phyloP scores from a whole-genome alignment of 2,888 invertebrate species.

The Eupithecia dodoneata region DNA sequence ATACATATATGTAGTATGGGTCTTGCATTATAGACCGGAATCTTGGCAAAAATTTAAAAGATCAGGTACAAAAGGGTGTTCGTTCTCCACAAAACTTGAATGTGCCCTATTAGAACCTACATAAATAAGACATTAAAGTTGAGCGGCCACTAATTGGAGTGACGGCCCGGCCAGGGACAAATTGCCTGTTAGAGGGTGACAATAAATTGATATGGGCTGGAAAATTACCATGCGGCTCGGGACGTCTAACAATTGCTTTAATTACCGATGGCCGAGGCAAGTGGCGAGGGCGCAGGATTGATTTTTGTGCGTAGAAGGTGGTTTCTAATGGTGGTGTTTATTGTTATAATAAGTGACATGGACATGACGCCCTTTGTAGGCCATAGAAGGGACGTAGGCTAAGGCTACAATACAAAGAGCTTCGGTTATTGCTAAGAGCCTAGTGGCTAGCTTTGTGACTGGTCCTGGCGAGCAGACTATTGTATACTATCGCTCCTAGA shows the following conservation, averaged over 20 bases:
- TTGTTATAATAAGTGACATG: not conserved
- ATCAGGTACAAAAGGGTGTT: not conserved
- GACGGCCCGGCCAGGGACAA: conserved; percentile 67
- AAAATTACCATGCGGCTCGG: conserved; percentile 75
- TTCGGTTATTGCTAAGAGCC: no score
- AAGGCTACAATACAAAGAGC: no score
- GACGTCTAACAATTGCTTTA: conserved; percentile 78
- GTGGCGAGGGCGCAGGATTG: conserved; percentile 55
- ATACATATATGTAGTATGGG: not conserved
- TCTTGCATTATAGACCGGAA: not conserved
- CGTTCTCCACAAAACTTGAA: conserved; percentile 3
- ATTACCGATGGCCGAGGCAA: conserved; percentile 57
- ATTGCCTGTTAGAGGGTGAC: conserved; percentile 79
- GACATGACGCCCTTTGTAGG: not conserved
- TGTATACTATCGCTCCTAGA: no score
- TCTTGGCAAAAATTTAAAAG: not conserved
- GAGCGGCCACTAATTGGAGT: conserved; percentile 73
- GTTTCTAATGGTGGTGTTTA: conserved; percentile 11
- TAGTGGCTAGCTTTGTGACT: no score
- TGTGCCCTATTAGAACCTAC: conserved; percentile 46
- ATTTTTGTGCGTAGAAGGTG: conserved; percentile 16
- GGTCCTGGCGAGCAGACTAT: no score
- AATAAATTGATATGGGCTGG: conserved; percentile 79
- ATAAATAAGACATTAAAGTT: conserved; percentile 61
- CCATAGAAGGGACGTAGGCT: not conserved